Conservation (phyloP, 2,888 invertebrate species). For the Cerastoderma edule region DNA sequence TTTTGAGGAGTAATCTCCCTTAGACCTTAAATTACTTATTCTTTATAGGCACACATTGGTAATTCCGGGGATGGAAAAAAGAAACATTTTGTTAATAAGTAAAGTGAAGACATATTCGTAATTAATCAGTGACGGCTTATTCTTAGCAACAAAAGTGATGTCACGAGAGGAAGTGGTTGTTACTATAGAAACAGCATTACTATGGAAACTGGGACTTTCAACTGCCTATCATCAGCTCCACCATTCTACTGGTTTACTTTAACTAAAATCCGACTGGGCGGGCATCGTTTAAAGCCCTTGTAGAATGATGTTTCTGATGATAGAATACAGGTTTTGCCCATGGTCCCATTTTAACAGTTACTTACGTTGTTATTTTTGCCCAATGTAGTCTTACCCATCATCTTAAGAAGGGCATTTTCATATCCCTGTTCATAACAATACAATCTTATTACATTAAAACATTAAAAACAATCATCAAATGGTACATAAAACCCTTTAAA, state of each 20-base stretch:
- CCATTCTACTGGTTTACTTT: too few relatives aligned
- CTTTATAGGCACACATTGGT: too few relatives aligned
- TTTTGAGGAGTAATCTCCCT: too few relatives aligned
- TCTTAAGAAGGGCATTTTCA: slow-evolving; percentile 98
- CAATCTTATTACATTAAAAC: too few relatives aligned
- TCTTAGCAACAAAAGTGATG: slow-evolving; percentile 46
- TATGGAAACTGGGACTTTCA: slow-evolving; percentile 48
- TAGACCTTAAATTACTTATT: too few relatives aligned
- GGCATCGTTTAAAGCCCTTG: too few relatives aligned
- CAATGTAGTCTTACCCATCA: slow-evolving; percentile 95
- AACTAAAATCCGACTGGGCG: too few relatives aligned
- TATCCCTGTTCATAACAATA: slow-evolving; percentile 90
- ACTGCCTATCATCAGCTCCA: too few relatives aligned
- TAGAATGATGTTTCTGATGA: slow-evolving; percentile 1
- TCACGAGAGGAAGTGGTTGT: slow-evolving; percentile 55
- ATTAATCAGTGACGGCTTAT: slow-evolving; percentile 26
- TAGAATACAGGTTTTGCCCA: too few relatives aligned
- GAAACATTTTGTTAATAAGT: slow-evolving; percentile 43
- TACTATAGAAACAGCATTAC: slow-evolving; percentile 66
- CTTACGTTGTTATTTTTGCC: slow-evolving; percentile 90
- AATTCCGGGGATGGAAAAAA: slow-evolving; percentile 29
- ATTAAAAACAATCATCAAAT: too few relatives aligned
- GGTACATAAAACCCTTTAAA: too few relatives aligned
- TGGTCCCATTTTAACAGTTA: slow-evolving; percentile 53
- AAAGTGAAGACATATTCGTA: slow-evolving; percentile 46